Evolutionary conservation across 2,888 invertebrate genomes (phyloP), one percentile per base, ranked within the genome.

Genomic region (Didymodactylos carnosus): DNA sequence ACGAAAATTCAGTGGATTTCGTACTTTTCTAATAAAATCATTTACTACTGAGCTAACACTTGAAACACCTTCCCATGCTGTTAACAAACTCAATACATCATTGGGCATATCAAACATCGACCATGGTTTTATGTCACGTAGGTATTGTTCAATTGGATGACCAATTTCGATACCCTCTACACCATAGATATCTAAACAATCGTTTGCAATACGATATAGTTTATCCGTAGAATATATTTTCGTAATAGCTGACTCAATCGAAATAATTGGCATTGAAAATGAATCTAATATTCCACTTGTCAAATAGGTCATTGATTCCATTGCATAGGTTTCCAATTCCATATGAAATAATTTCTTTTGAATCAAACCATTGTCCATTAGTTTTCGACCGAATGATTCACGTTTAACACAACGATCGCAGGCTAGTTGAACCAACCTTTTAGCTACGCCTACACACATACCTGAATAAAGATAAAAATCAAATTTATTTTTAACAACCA

Each of bases 271-370:
- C n/a, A 88, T 85, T 40, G 88, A 83, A 77, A 89, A 90, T 0
- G 86, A 86, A 80, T 94, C 94, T 35, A 89, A 79, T 11, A 91
- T 83, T 0, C 90, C 91, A 0, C 91, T 88, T 0, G 91, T 91
- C 78, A 91, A 85, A 81, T 91, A 95, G 4, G 90, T 86, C 80
- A 90, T 88, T 79, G 92, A 91, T 83, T 95, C 94, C 82, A 91
- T 88, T 0, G 89, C 89, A 80, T 94, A 95, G 1, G 87, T 83
- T 0, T 85, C 81, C 2, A 83, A 80, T 5, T 86, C 82, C 75
- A 86, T 81, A 76, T 84, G 82, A 0, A 85, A 83, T 74, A 86
- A 78, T 77, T 87, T 86, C 73, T 85, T 84, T 82, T 85, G 72
- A 23, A 76, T 25, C 16, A 75, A 25, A 51, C 69, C 69, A 27